These are phyloP conservation scores for Leptoclinus maculatus DNA, from an alignment of 2,797 vertebrate genomes.

Conservation along the genomic window DNA sequence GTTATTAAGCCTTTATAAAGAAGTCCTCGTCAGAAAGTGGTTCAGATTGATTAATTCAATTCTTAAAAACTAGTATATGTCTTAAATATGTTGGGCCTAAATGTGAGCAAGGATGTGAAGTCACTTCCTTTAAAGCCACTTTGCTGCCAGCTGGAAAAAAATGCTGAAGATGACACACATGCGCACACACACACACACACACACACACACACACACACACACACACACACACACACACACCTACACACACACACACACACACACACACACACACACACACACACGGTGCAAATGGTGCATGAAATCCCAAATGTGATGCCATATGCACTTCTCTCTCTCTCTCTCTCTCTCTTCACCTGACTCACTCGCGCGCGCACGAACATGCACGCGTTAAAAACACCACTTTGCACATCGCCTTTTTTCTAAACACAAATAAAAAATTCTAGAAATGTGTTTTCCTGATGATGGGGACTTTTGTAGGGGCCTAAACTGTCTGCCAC, in stretches of 20 bases:
- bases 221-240: slow-evolving; percentile 19
- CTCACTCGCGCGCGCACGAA: background rate
- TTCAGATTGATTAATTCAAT: background rate
- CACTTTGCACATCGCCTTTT: background rate
- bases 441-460: accelerated
- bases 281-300: slow-evolving; percentile 70
- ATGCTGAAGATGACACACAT: slow-evolving; percentile 6
- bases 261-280: slow-evolving; percentile 13
- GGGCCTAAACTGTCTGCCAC: background rate
- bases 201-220: slow-evolving; percentile 17
- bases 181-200: slow-evolving; percentile 12
- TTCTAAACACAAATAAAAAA: background rate
- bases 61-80: background rate
- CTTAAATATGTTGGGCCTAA: background rate
- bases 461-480: background rate
- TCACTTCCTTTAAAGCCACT: background rate
- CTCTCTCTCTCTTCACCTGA: too few species aligned
- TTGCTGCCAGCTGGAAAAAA: slow-evolving; percentile 21
- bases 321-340: slow-evolving; percentile 52
- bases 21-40: background rate
- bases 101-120: background rate
- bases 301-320: slow-evolving; percentile 67
- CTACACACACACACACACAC: slow-evolving; percentile 11
- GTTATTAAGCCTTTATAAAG: background rate
- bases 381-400: background rate